These are phyloP conservation scores for Amia ocellicauda DNA, from an alignment of 2,113 vertebrate species.

Conservation along the genomic window DNA sequence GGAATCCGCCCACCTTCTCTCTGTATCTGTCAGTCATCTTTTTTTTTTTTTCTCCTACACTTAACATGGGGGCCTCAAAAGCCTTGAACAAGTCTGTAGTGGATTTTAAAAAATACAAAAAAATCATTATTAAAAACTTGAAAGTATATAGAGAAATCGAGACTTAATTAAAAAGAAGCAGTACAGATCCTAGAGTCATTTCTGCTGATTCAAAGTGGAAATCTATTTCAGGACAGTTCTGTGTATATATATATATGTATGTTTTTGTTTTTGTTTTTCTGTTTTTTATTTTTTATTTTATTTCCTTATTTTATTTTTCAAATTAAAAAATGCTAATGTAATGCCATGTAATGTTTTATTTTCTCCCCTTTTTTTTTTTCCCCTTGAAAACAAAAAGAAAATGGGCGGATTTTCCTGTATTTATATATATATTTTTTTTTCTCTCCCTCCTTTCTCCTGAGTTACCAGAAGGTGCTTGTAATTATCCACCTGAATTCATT, in stretches of 20 bases:
- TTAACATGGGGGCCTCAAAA: conserved; percentile 29
- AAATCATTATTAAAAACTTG: conserved; percentile 49
- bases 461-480: conserved; percentile 77
- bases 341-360: conserved; percentile 46
- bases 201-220: conserved; percentile 54
- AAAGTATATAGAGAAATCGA: conserved; percentile 57
- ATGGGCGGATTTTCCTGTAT: conserved; percentile 68
- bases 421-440: conserved; percentile 70
- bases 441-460: too few relatives aligned
- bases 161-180: conserved; percentile 41
- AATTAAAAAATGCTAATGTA: conserved; percentile 57
- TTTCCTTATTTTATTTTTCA: conserved; percentile 53
- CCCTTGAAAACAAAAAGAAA: conserved; percentile 20
- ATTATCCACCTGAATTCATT: conserved; percentile 72
- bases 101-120: conserved; percentile 40
- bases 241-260: conserved; percentile 58
- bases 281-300: conserved; percentile 34
- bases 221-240: conserved; percentile 64
- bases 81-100: conserved; percentile 32
- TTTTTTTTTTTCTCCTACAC: conserved; percentile 36
- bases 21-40: conserved; percentile 40
- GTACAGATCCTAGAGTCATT: conserved; percentile 56
- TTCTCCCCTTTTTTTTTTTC: conserved; percentile 39
- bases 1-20: conserved; percentile 39
- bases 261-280: conserved; percentile 30